These are phyloP conservation scores for Maconellicoccus hirsutus DNA, from an alignment of 1,140 invertebrate genomes.

Conservation along the genomic window DNA sequence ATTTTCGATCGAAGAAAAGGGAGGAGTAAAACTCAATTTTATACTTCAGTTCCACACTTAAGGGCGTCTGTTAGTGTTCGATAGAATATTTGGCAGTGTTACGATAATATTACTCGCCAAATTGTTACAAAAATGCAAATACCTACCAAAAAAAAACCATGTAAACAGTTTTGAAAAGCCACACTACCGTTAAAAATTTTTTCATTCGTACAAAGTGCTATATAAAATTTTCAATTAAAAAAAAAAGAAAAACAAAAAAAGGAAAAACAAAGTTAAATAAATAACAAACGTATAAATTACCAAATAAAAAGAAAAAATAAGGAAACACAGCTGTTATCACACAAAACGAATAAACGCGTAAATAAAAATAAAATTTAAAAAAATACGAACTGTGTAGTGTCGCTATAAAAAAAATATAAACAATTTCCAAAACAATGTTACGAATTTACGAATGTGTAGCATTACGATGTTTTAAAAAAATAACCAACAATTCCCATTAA, in stretches of 20 bases:
- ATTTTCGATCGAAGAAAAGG: too few relatives aligned
- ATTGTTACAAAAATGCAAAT: not conserved
- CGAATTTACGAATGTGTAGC: slow-evolving; percentile 10
- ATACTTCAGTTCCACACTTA: too few relatives aligned
- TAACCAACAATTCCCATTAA: not conserved
- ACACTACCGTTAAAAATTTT: not conserved
- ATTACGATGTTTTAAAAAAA: not conserved
- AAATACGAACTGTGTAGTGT: not conserved
- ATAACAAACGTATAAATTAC: slow-evolving; percentile 15
- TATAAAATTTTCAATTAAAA: not conserved
- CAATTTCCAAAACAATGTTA: not conserved
- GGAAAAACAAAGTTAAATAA: slow-evolving; percentile 10
- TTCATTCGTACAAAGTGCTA: not conserved
- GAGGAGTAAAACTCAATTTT: too few relatives aligned
- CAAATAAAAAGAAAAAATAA: slow-evolving; percentile 15
- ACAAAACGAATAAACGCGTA: slow-evolving; percentile 13
- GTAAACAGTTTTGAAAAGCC: not conserved
- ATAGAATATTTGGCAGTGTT: not conserved
- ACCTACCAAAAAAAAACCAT: not conserved
- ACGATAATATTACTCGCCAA: not conserved
- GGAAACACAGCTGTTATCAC: slow-evolving; percentile 20
- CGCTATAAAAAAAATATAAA: not conserved
- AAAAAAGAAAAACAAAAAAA: slow-evolving; percentile 1
- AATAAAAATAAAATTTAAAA: not conserved
- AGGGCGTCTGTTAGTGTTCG: too few relatives aligned